Evolutionary conservation across 2,797 vertebrate species (phyloP).

Genomic region (Huso huso): DNA sequence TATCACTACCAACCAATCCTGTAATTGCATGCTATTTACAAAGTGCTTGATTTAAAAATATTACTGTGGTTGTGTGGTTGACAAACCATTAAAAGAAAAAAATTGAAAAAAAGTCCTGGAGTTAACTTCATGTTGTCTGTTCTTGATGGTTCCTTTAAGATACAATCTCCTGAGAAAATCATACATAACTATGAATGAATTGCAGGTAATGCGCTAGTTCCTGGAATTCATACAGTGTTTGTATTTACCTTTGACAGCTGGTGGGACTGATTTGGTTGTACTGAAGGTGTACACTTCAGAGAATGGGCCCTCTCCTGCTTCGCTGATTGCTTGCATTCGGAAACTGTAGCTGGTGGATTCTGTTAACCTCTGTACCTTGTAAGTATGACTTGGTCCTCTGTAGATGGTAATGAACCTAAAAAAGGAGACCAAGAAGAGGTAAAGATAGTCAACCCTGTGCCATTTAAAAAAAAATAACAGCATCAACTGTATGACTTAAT

Average conservation of each 20-base stretch:
- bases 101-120: no score
- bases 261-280: slow-evolving; percentile 90
- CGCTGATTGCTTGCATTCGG: slow-evolving; percentile 87
- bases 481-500: no score
- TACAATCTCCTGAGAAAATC: no score
- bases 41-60: background rate
- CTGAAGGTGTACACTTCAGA: slow-evolving; percentile 82
- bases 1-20: background rate
- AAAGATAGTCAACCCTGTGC: no score
- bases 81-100: no score
- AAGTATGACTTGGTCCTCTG: slow-evolving; percentile 91
- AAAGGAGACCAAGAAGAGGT: background rate
- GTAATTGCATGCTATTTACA: background rate
- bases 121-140: no score
- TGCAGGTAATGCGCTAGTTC: no score
- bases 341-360: slow-evolving; percentile 89
- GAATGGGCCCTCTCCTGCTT: slow-evolving; percentile 87
- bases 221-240: background rate
- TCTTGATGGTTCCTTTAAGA: no score
- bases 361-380: slow-evolving; percentile 86
- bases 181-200: no score
- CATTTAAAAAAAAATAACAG: no score
- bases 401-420: slow-evolving; percentile 89
- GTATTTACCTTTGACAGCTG: slow-evolving; percentile 82
- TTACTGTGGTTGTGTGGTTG: no score